Conservation (phyloP, 1,140 invertebrate genomes). For the Patella vulgata region DNA sequence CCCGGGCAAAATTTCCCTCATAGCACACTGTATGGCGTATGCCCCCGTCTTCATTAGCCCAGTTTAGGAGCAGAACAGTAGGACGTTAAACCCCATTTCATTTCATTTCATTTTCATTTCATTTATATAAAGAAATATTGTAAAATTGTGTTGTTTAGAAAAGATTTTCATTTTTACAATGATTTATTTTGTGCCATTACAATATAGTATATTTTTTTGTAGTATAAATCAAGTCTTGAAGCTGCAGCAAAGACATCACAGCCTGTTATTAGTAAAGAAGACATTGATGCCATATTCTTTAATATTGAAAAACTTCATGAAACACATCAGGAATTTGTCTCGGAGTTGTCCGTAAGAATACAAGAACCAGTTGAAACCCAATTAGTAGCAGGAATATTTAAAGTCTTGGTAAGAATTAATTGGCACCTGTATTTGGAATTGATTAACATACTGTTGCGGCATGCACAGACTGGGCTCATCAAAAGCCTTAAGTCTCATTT, state of each 20-base stretch:
- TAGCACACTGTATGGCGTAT: no score
- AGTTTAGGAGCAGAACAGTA: no score
- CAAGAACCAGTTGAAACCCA: conserved; percentile 73
- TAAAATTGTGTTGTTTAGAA: conserved; percentile 7
- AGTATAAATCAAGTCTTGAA: conserved; percentile 94
- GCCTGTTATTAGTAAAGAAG: conserved; percentile 87
- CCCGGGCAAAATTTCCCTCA: no score
- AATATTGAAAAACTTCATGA: conserved; percentile 88
- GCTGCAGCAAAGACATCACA: conserved; percentile 87
- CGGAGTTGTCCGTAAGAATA: conserved; percentile 74
- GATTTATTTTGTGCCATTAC: conserved; percentile 6
- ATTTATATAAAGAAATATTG: no score
- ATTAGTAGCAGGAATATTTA: conserved; percentile 84
- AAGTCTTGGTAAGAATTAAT: conserved; percentile 71
- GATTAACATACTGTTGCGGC: no score
- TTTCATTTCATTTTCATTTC: no score
- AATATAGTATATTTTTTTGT: conserved; percentile 47
- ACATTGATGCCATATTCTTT: conserved; percentile 91
- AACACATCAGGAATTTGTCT: conserved; percentile 84
- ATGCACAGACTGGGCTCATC: no score
- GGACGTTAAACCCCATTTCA: no score
- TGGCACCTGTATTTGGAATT: no score
- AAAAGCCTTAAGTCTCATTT: no score
- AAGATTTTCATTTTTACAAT: neutral
- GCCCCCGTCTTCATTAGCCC: no score